Evolutionary conservation across 2,797 vertebrate species (phyloP).

Genomic region (Danio choprae): DNA sequence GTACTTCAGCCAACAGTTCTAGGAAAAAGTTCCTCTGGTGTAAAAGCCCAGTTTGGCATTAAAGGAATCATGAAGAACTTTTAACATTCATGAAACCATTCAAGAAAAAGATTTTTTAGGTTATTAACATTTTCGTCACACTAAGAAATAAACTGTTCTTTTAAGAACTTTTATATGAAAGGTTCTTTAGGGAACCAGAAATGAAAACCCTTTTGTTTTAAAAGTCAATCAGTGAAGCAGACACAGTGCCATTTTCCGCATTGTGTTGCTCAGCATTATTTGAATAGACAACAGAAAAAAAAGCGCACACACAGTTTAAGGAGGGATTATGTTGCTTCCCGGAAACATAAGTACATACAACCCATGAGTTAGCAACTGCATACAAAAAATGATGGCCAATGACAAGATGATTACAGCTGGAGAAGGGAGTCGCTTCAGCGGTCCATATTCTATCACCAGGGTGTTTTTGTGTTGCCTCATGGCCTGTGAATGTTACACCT

Average conservation of each 20-base stretch:
- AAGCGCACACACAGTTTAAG: background rate
- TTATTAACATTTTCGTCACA: too few species aligned
- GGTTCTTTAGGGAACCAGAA: too few species aligned
- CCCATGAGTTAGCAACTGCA: slow-evolving; percentile 7
- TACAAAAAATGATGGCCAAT: background rate
- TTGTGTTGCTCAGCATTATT: slow-evolving; percentile 1
- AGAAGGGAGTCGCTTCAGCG: slow-evolving; percentile 4
- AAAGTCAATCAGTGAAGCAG: background rate
- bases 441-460: slow-evolving; percentile 35
- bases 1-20: too few species aligned
- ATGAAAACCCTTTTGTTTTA: too few species aligned
- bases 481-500: slow-evolving; percentile 50
- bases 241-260: background rate
- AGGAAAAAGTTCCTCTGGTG: too few species aligned
- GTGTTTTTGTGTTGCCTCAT: slow-evolving; percentile 48
- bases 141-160: too few species aligned
- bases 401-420: slow-evolving; percentile 25
- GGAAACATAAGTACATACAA: background rate
- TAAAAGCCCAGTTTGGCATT: too few species aligned
- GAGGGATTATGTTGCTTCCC: background rate
- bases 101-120: too few species aligned
- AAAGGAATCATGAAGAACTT: too few species aligned
- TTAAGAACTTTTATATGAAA: too few species aligned
- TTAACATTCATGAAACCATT: too few species aligned
- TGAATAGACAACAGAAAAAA: background rate